phyloP scores from a whole-genome alignment of 1,140 invertebrate species.

The Scaptomyza graminum region DNA sequence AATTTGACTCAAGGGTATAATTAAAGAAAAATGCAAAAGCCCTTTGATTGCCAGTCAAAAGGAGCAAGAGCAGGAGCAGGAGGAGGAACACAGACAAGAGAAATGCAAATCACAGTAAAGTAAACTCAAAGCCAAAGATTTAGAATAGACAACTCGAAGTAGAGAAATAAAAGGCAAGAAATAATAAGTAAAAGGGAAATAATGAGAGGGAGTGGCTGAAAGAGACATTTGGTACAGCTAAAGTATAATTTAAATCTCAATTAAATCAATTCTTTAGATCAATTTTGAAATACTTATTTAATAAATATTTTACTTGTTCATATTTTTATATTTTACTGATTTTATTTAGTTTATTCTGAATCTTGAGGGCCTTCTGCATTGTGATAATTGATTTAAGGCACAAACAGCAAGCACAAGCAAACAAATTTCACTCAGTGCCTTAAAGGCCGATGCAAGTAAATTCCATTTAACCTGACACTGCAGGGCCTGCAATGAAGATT shows the following conservation, averaged over 20 bases:
- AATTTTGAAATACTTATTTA: too few species aligned
- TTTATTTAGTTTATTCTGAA: neutral
- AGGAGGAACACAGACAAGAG: neutral
- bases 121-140: slow-evolving; percentile 52
- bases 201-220: neutral
- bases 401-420: slow-evolving; percentile 26
- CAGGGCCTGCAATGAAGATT: slow-evolving; percentile 30
- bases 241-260: neutral
- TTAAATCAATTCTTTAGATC: too few species aligned
- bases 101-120: slow-evolving; percentile 65
- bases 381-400: slow-evolving; percentile 75
- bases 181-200: slow-evolving; percentile 2
- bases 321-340: too few species aligned
- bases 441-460: slow-evolving; percentile 59
- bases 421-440: slow-evolving; percentile 43
- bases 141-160: slow-evolving; percentile 13
- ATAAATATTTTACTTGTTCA: too few species aligned
- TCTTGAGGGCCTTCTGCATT: slow-evolving; percentile 32
- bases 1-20: slow-evolving; percentile 78
- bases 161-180: neutral
- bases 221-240: neutral
- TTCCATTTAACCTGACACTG: slow-evolving; percentile 76
- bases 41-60: slow-evolving; percentile 68
- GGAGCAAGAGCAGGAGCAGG: slow-evolving; percentile 10
- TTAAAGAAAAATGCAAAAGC: slow-evolving; percentile 80